These are phyloP conservation scores for Abscondita cerata DNA, from an alignment of 2,888 invertebrate species.

Conservation along the genomic window DNA sequence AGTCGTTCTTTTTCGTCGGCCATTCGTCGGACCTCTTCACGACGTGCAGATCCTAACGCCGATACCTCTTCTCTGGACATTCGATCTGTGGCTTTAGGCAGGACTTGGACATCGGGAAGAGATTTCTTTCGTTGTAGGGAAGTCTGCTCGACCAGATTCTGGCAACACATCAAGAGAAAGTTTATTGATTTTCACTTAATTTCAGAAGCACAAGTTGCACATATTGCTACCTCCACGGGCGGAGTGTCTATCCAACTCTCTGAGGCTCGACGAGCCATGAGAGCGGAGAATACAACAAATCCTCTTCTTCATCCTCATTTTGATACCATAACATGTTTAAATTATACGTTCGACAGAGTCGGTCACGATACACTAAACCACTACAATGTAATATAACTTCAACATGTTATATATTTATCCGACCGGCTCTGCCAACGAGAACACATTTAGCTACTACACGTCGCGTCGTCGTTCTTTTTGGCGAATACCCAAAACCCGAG, in stretches of 20 bases:
- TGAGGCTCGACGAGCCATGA: constrained; percentile 84
- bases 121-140: constrained; percentile 94
- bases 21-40: constrained; percentile 93
- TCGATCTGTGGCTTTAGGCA: constrained; percentile 79
- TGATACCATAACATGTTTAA: constrained; percentile 81
- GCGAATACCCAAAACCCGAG: constrained; percentile 18
- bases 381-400: constrained; percentile 20
- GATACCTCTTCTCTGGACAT: constrained; percentile 97
- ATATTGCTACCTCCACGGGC: constrained; percentile 75
- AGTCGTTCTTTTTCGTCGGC: constrained; percentile 91
- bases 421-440: constrained; percentile 32
- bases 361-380: constrained; percentile 17
- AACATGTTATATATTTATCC: constrained; percentile 31
- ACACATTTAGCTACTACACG: constrained; percentile 28
- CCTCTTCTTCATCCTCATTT: constrained; percentile 82
- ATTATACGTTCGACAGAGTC: constrained; percentile 34
- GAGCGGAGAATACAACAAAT: constrained; percentile 84
- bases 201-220: constrained; percentile 12
- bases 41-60: constrained; percentile 88
- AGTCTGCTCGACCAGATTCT: constrained; percentile 81
- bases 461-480: constrained; percentile 21
- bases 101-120: constrained; percentile 90
- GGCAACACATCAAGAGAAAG: constrained; percentile 48
- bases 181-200: constrained; percentile 23
- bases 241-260: constrained; percentile 92